phyloP scores from a whole-genome alignment of 1,140 invertebrate species.

The Micrasema longulum region DNA sequence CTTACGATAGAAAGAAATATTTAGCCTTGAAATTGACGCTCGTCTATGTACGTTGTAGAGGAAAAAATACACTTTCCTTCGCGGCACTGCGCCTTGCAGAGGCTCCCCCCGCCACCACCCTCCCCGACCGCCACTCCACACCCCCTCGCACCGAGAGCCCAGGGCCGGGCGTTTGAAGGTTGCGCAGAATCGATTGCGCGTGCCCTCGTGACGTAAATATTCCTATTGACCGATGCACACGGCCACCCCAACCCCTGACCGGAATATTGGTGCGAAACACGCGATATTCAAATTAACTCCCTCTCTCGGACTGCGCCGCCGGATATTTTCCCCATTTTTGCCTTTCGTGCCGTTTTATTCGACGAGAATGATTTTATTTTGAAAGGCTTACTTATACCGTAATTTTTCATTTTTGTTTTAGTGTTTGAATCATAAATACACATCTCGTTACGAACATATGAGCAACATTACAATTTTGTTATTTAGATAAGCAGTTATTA shows the following conservation, averaged over 20 bases:
- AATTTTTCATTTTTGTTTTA: neutral
- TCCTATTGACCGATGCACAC: constrained; percentile 54
- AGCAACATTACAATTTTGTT: too few species aligned
- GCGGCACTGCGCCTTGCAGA: constrained; percentile 16
- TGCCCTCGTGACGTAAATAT: constrained; percentile 52
- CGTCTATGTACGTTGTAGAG: neutral
- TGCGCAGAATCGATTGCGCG: constrained; percentile 53
- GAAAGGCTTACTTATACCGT: neutral
- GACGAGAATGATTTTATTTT: constrained; percentile 31
- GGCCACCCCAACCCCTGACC: constrained; percentile 32
- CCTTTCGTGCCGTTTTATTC: constrained; percentile 32
- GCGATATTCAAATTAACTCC: constrained; percentile 44
- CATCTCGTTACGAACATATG: neutral
- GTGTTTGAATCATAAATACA: neutral
- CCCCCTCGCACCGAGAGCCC: neutral
- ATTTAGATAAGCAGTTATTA: too few species aligned
- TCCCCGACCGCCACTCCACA: neutral
- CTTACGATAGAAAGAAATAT: neutral
- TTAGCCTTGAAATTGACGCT: constrained; percentile 5
- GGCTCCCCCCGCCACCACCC: neutral
- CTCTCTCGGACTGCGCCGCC: neutral
- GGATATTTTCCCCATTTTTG: constrained; percentile 21
- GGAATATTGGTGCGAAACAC: constrained; percentile 38
- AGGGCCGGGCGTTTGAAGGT: constrained; percentile 47
- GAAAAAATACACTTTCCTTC: constrained; percentile 17